Conservation (phyloP, 2,113 vertebrate species). For the Camelus bactrianus region DNA sequence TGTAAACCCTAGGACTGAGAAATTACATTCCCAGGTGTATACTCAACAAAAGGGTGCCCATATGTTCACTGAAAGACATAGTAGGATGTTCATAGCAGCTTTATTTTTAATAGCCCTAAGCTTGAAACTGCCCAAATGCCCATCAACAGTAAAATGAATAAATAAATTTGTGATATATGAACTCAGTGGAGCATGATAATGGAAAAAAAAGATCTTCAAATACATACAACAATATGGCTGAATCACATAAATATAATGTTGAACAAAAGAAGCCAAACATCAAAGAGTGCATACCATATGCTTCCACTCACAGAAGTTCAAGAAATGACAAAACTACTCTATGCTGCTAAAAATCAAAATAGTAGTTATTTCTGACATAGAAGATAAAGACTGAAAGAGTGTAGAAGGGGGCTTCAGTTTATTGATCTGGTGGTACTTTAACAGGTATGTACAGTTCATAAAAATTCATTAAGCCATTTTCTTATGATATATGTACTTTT, state of each 20-base stretch:
- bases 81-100: neutral
- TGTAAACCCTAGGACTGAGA: neutral
- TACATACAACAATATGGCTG: neutral
- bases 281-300: neutral
- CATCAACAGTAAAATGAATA: neutral
- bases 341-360: neutral
- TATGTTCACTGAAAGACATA: neutral
- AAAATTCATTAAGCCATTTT: constrained; percentile 1
- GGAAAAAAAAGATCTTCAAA: neutral
- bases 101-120: neutral
- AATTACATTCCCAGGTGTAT: neutral
- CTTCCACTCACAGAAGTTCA: neutral
- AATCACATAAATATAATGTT: neutral
- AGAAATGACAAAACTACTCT: neutral
- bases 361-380: constrained; percentile 1
- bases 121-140: neutral
- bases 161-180: neutral
- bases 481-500: neutral
- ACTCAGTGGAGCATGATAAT: neutral
- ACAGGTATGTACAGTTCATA: constrained; percentile 10
- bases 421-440: constrained; percentile 33
- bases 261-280: neutral
- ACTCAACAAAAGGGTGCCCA: neutral
- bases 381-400: neutral
- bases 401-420: neutral